A percentile compares a stretch with the other conserved stretches of the same genome.
phyloP scores from a whole-genome alignment of 2,113 vertebrate species.

The Tetrao urogallus region DNA sequence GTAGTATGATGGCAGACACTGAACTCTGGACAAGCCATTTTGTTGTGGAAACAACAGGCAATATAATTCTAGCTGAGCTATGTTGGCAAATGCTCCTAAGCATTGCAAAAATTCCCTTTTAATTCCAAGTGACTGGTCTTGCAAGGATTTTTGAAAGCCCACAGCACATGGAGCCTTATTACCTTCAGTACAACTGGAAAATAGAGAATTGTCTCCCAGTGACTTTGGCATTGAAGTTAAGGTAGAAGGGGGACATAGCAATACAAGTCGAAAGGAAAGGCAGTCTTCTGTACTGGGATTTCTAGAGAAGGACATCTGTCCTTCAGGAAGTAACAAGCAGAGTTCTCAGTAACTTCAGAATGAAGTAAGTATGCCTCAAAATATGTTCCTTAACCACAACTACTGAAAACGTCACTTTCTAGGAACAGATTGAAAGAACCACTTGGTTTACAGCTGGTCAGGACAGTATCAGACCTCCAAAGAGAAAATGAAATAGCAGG shows the following conservation, averaged over 20 bases:
- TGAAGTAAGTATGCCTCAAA: not conserved
- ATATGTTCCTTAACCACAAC: not conserved
- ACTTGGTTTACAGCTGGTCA: not conserved
- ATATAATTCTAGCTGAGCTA: not conserved
- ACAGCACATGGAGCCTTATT: not conserved
- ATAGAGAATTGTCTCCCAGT: not conserved
- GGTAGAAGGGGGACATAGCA: not conserved
- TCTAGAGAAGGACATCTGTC: not conserved
- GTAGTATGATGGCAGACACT: not conserved
- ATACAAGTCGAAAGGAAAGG: not conserved
- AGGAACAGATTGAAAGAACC: not conserved
- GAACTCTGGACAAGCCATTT: not conserved
- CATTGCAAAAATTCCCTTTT: constrained; percentile 8
- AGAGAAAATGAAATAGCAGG: not conserved
- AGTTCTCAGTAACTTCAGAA: not conserved
- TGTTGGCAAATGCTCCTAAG: not conserved
- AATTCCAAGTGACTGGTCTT: not conserved
- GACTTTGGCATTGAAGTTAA: not conserved
- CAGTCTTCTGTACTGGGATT: not conserved
- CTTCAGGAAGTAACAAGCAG: not conserved
- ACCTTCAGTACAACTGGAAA: not conserved
- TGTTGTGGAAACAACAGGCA: constrained; percentile 29
- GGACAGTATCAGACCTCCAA: not conserved
- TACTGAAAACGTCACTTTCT: not conserved
- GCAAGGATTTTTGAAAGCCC: not conserved